Evolutionary conservation across 2,113 vertebrate genomes (phyloP), one percentile per base, ranked within the genome.

Genomic region (Strigops habroptila): DNA sequence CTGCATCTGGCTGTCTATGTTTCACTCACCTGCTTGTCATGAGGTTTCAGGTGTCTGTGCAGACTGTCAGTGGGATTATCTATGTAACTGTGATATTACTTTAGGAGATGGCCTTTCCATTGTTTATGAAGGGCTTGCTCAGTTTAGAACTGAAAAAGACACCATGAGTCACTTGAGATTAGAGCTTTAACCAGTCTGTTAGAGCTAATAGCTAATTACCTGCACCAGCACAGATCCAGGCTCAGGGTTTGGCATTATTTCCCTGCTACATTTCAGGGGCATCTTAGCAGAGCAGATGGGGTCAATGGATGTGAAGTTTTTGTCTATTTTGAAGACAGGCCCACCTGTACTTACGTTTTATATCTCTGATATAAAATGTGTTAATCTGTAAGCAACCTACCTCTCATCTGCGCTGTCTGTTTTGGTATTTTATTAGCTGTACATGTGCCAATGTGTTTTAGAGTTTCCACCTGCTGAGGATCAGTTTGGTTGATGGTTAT

Each of bases 391-490:
- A 76, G 48, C 27, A 46, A 16, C 31, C 7, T 9, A 3, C 39
- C 23, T 9, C 62, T 75, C 51, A 25, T 7, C 68, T 60, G 12
- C 7, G 9, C n/a, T 25, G 7, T 7, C 46, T 44, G 35, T 4
- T 63, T 15, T 33, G 60, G 3, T 68, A 3, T 46, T 92, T 75
- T 59, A 28, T 44, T n/a, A 33, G 33, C 57, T 71, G 8, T 46
- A 1, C 7, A 0, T 8, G 1, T 59, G 23, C 30, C 35, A 10
- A 39, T 7, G 17, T 7, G 4, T 23, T 76, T 28, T 46, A 63
- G 33, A 37, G 55, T 41, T 67, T 37, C 37, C 12, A 14, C 23
- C 18, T 35, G 1, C 52, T 15, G 30, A 35, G 39, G 18, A 28
- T 28, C 46, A 86, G 37, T 46, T 69, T 39, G 48, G 9, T 18